Conservation (phyloP, 2,888 invertebrate genomes). For the Byasa hedistus region DNA sequence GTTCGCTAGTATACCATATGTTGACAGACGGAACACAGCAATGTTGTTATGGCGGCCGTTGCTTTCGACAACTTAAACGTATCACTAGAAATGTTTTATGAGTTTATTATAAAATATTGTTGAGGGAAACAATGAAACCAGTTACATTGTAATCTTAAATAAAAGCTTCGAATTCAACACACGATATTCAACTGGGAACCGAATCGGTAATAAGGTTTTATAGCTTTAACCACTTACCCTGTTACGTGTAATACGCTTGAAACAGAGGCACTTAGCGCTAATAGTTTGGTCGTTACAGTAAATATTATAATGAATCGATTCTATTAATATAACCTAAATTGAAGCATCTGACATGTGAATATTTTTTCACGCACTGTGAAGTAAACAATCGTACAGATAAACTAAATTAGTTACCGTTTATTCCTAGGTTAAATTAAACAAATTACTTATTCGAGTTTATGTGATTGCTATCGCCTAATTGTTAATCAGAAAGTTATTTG, state of each 20-base stretch:
- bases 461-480: constrained; percentile 54
- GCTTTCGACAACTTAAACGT: too few relatives aligned
- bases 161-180: constrained; percentile 7
- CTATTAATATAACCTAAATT: constrained; percentile 40
- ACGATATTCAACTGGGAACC: constrained; percentile 40
- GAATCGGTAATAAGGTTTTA: constrained; percentile 62
- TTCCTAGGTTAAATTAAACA: constrained; percentile 1
- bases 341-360: too few relatives aligned
- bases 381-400: too few relatives aligned
- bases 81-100: too few relatives aligned
- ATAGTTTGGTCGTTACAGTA: constrained; percentile 59
- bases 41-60: too few relatives aligned
- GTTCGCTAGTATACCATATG: too few relatives aligned
- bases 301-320: constrained; percentile 64
- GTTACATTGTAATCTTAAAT: background rate
- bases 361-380: too few relatives aligned
- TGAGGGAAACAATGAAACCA: too few relatives aligned
- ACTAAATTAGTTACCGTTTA: background rate
- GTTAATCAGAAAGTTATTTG: constrained; percentile 43
- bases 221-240: constrained; percentile 60
- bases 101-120: too few relatives aligned
- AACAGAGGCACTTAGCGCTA: constrained; percentile 58
- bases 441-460: constrained; percentile 35
- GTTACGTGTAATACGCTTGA: constrained; percentile 49
- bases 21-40: too few relatives aligned